Evolutionary conservation across 1,140 invertebrate genomes (phyloP), one percentile per base, ranked within the genome.

Genomic region (Drosophila burlai): DNA sequence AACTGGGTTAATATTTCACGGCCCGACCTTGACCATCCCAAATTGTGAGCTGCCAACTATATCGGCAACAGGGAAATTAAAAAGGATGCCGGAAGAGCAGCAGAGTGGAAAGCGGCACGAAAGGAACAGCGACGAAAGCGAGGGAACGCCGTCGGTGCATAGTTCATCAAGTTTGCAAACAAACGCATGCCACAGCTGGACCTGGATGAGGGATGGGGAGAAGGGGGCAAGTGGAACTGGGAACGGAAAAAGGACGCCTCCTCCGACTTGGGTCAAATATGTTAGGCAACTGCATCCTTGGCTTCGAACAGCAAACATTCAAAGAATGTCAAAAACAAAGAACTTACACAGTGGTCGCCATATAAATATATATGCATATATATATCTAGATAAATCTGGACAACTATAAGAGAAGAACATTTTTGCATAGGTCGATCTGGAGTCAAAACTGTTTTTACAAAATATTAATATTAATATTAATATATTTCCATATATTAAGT

Each of bases 151-250:
- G 55, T 45, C 58, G 64, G 82, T 61, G 76, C 74, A 85, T 85
- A 85, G 82, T 85, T 85, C 74, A 81, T 85, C 83, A 85, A 85
- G 82, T 79, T 72, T 50, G 83, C 79, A 85, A 86, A 86, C 83
- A 86, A 81, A 86, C 75, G 83, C 79, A 82, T 85, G 61, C 74
- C 82, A 78, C 26, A 52, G 63, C 77, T 40, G 61, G 54, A 61
- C 36, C 42, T 55, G 8, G 8, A n/a, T n/a, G 54, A 11, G 9
- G 2, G 0, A 8, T 7, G 21, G 43, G 4, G 0, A 10, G 2
- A 1, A 11, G 10, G 21, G 43, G 10, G 1, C 21, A 46, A 11
- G 11, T 43, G 31, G 55, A 13, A 38, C 29, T 11, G 36, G 55
- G 15, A 40, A n/a, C 1, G 18, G 21, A 21, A 57, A 21, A 16